phyloP scores from a whole-genome alignment of 2,113 vertebrate species.

The Manacus vitellinus region DNA sequence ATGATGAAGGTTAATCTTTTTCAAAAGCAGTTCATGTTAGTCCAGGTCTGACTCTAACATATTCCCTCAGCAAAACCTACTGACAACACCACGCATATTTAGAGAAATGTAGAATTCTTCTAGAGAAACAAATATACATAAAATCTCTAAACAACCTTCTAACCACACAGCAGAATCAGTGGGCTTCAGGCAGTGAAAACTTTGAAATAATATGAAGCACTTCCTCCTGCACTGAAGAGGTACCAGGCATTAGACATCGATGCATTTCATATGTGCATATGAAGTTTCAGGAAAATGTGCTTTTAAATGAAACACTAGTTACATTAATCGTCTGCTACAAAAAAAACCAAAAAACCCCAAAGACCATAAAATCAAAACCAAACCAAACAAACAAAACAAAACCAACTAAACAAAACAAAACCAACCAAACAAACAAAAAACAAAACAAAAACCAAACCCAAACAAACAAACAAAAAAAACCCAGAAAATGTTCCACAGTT shows the following conservation, averaged over 20 bases:
- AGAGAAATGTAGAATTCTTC: neutral
- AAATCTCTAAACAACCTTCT: neutral
- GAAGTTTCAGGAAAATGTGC: neutral
- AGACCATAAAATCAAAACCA: neutral
- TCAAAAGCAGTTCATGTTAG: neutral
- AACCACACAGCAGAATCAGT: neutral
- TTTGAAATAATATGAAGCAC: neutral
- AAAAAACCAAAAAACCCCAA: neutral
- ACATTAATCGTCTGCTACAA: neutral
- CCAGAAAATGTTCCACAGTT: neutral
- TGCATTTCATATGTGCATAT: neutral
- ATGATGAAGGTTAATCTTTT: neutral
- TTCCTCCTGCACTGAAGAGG: neutral
- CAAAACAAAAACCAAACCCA: neutral
- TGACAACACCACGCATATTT: neutral
- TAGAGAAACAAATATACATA: neutral
- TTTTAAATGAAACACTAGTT: neutral
- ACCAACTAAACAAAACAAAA: neutral
- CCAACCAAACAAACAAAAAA: neutral
- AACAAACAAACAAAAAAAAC: neutral
- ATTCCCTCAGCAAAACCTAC: neutral
- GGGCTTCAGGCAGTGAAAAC: neutral
- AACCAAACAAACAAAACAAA: neutral
- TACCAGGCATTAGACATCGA: neutral
- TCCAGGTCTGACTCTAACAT: neutral